These are phyloP conservation scores for Pandemis heparana DNA, from an alignment of 2,888 invertebrate species.

Conservation along the genomic window DNA sequence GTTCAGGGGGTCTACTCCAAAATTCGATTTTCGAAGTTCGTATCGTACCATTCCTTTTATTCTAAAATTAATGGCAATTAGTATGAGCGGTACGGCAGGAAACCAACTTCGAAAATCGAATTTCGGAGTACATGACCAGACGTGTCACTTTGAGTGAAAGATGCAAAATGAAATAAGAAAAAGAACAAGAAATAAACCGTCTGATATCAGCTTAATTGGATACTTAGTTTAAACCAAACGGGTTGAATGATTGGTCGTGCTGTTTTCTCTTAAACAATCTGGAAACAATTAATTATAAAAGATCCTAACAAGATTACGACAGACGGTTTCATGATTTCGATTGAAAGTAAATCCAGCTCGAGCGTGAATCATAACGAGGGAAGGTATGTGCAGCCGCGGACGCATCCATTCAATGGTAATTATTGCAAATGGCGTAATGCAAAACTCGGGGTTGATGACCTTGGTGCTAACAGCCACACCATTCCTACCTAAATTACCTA, in stretches of 20 bases:
- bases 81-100: too few species aligned
- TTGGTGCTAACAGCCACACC: neutral
- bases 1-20: too few species aligned
- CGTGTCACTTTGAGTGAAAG: too few species aligned
- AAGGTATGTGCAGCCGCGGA: slow-evolving; percentile 23
- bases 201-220: too few species aligned
- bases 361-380: slow-evolving; percentile 31
- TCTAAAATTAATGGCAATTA: too few species aligned
- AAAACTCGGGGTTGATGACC: slow-evolving; percentile 15
- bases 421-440: slow-evolving; percentile 15
- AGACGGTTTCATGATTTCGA: slow-evolving; percentile 13
- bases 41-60: too few species aligned
- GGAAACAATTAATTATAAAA: slow-evolving; percentile 17
- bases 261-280: neutral
- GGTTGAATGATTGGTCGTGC: neutral
- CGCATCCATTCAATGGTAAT: slow-evolving; percentile 26
- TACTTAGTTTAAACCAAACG: neutral
- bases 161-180: too few species aligned
- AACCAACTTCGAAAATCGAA: too few species aligned
- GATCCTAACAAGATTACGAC: slow-evolving; percentile 11
- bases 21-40: too few species aligned
- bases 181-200: too few species aligned
- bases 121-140: too few species aligned
- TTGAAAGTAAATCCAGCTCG: slow-evolving; percentile 35
- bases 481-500: too few species aligned